Evolutionary conservation across 2,113 vertebrate species (phyloP).

Genomic region (Monarcha castaneiventris): DNA sequence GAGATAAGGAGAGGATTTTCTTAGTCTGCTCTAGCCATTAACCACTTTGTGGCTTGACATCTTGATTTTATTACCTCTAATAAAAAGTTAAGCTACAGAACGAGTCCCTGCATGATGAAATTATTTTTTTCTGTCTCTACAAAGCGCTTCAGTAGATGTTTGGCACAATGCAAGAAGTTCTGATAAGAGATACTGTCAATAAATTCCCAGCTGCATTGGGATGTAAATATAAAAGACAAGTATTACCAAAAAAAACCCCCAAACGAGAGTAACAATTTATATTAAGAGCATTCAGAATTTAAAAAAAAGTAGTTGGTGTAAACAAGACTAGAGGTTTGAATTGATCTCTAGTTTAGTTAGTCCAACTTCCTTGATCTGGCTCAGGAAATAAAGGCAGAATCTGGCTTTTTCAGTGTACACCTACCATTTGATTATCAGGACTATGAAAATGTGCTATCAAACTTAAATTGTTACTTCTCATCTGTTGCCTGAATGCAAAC

Average conservation of each 20-base stretch:
- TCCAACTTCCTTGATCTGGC: not conserved
- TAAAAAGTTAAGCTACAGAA: constrained; percentile 3
- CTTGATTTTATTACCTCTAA: constrained; percentile 25
- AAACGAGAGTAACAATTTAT: not conserved
- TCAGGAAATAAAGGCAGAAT: not conserved
- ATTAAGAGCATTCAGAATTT: not conserved
- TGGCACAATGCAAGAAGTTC: not conserved
- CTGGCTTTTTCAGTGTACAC: not conserved
- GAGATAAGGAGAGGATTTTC: constrained; percentile 23
- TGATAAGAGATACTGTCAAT: constrained; percentile 13
- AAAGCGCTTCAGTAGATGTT: not conserved
- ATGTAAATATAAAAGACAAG: not conserved
- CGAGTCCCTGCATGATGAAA: not conserved
- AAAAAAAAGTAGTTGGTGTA: not conserved
- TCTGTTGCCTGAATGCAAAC: not conserved
- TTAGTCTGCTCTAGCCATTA: not conserved
- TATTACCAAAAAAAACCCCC: not conserved
- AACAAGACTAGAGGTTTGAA: not conserved
- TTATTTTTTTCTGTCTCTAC: not conserved
- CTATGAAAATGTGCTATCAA: not conserved
- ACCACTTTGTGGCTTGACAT: not conserved
- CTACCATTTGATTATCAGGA: not conserved
- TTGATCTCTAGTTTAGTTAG: not conserved
- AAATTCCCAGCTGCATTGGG: not conserved
- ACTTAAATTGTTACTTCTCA: not conserved